Evolutionary conservation across 2,113 vertebrate genomes (phyloP), one percentile per base, ranked within the genome.

Genomic region (Acanthisitta chloris): DNA sequence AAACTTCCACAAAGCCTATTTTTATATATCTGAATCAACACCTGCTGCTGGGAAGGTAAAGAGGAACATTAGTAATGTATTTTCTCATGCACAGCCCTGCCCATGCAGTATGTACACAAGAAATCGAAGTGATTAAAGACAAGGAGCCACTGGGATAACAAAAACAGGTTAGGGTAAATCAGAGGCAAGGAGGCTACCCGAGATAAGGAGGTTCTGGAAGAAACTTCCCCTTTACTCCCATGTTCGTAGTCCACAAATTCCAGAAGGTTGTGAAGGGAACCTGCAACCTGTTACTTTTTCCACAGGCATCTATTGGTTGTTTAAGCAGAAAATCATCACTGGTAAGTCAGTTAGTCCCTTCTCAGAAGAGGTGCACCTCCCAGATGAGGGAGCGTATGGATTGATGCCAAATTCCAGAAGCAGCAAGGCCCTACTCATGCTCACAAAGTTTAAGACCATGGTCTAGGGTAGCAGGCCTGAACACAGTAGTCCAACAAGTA

Each of bases 111-210:
- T 86, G 80, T 80, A 93, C 79, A 80, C 67, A 96, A 65, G 71
- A 92, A 95, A 94, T 76, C 43, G 71, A 93, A 94, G 80, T 46
- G 9, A 88, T 86, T 92, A 83, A 92, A 93, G 79, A 58, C 85
- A 92, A 70, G 62, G 74, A 77, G 49, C 34, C 62, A 80, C 10
- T 40, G 61, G 61, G 70, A 66, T 94, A 85, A 79, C 81, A 73
- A 96, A 94, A 94, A 78, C 69, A 78, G 21, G 34, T 77, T 79
- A 42, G 33, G 34, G 54, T 54, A 77, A 92, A 72, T 65, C 70
- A 76, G 57, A 85, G 19, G n/a, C 43, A 72, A 91, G 61, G 40
- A 94, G 66, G 33, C 28, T 82, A 72, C 23, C 1, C 1, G 38
- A 92, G 74, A 82, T 87, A 93, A 93, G 69, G 54, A 81, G 15